Conservation (phyloP, 2,113 vertebrate genomes). For the Thunnus maccoyii region DNA sequence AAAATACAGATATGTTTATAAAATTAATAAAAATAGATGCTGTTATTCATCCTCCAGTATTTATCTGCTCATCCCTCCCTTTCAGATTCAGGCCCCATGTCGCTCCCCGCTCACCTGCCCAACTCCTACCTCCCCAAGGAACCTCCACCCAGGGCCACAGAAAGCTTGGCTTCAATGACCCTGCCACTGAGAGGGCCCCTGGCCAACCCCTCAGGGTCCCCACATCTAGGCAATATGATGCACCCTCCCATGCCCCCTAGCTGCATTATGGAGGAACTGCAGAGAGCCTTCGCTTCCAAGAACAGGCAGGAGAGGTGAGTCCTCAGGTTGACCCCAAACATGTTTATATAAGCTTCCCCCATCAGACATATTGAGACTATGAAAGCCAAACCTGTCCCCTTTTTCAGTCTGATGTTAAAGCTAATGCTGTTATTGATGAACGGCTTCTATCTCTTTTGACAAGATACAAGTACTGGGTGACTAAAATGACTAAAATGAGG, state of each 20-base stretch:
- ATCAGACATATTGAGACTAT: not conserved
- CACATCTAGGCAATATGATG: slow-evolving; percentile 90
- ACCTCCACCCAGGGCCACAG: slow-evolving; percentile 86
- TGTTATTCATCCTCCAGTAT: not conserved
- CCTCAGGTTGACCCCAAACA: not conserved
- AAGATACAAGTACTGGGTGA: not conserved
- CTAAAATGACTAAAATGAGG: too few species aligned
- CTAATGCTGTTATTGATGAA: not conserved
- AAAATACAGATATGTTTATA: too few species aligned
- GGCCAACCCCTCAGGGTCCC: slow-evolving; percentile 90
- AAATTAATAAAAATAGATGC: not conserved
- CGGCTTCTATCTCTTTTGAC: not conserved
- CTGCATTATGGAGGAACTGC: slow-evolving; percentile 97
- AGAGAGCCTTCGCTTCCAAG: slow-evolving; percentile 95
- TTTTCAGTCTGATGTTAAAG: not conserved
- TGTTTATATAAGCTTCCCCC: not conserved
- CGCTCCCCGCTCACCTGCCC: slow-evolving; percentile 83
- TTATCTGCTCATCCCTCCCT: not conserved
- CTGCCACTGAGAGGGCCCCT: slow-evolving; percentile 87
- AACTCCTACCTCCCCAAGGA: slow-evolving; percentile 87
- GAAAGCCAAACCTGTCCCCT: too few species aligned
- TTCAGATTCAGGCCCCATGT: slow-evolving; percentile 86
- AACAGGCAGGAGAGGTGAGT: slow-evolving; percentile 95
- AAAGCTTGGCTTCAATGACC: slow-evolving; percentile 77
- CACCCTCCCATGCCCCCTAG: slow-evolving; percentile 95